Percentiles rank a stretch among this genome's conserved stretches.
phyloP scores from a whole-genome alignment of 1,140 invertebrate species.

The Drosophila melanogaster region Release_6_plus_ISO1_MT NT_037436.4:20268501-20269000 shows the following conservation, averaged over 20 bases:
- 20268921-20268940: constrained; percentile 31
- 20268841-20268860: not conserved
- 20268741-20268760: not conserved
- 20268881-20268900: constrained; percentile 10
- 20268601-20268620: not conserved
- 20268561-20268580: not conserved
- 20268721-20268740: not conserved
- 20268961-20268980: constrained; percentile 50
- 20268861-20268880: constrained; percentile 17
- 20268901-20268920: constrained; percentile 21
- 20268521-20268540: not conserved
- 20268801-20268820: not conserved
- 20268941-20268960: constrained; percentile 29
- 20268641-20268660: not conserved
- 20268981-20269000: constrained; percentile 53
- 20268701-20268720: not conserved
- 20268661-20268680: not conserved
- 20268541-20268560: constrained; percentile 5
- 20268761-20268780: not conserved
- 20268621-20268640: constrained; percentile 1
- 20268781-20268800: not conserved
- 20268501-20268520: not conserved
- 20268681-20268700: not conserved
- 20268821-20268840: too few relatives aligned
- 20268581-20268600: constrained; percentile 2